Base-by-base conservation (phyloP, 2,888 invertebrate species). In the Brenthis daphne region DNA sequence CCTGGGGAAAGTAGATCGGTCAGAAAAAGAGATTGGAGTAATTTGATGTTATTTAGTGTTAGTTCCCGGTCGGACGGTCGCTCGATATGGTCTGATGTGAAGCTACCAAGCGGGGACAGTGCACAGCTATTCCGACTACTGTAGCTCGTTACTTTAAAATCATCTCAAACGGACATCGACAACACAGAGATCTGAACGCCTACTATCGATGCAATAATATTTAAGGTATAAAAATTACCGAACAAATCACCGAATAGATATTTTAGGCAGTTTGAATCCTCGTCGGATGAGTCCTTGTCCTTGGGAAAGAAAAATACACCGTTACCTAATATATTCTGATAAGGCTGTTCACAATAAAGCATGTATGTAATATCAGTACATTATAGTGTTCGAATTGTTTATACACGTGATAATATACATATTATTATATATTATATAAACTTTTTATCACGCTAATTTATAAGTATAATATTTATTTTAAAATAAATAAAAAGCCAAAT, bases 221-320 rank as follows among this genome's bases (percentile, higher is more conserved):
- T 71, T 68, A 73, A 43, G 73, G 73, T 74, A 76, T 79, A 78
- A 72, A 43, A 85, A 86, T 94, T 95, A 94, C 94, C 94, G 93
- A 94, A 92, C 82, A 94, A 90, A 85, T 94, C 95, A 87, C 94
- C 94, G 90, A 95, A 94, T 87, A 95, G 94, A 90, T 94, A 95
- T 94, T 94, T 95, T 91, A 95, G 94, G 94, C 95, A 95, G 94
- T 94, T 94, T 92, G 94, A 93, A 90, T 94, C 90, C 83, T 90
- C 90, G 82, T 90, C 91, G 84, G 90, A 90, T 80, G 90, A 87
- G 79, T 86, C 87, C 87, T 85, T 83, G 82, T 88, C 90, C 90
- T 91, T 89, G 78, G 85, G 79, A 88, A 84, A 87, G 82, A 85
- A 89, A 87, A 78, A 86, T 78, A 85, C 78, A 81, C 87, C 78